phyloP scores from a whole-genome alignment of 2,797 vertebrate species.

The Apogon hyalosoma region DNA sequence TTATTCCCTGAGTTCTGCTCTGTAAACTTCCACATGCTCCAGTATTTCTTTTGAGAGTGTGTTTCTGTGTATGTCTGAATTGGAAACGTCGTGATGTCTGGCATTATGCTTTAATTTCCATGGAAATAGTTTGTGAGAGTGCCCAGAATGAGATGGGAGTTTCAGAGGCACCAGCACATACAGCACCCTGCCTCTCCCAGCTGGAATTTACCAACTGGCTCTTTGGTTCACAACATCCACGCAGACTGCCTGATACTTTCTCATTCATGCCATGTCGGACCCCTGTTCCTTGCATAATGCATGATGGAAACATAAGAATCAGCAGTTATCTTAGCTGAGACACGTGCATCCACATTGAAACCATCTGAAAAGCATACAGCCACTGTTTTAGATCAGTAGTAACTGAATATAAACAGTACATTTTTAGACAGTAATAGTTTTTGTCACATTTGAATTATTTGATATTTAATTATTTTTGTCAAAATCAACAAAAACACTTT shows the following conservation, averaged over 20 bases:
- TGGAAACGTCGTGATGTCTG: conserved; percentile 51
- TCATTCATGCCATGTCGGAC: conserved; percentile 24
- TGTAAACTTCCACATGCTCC: conserved; percentile 55
- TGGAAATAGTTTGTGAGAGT: conserved; percentile 66
- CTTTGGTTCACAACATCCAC: conserved; percentile 32
- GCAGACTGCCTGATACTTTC: not conserved
- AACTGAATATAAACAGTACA: too few species aligned
- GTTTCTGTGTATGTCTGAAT: conserved; percentile 26
- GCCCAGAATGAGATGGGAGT: conserved; percentile 62
- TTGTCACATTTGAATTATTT: too few species aligned
- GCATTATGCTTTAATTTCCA: conserved; percentile 71
- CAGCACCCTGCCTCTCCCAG: conserved; percentile 10
- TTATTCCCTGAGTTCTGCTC: conserved; percentile 55
- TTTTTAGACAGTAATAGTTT: too few species aligned
- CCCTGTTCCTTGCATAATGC: conserved; percentile 1
- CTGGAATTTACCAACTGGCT: conserved; percentile 54
- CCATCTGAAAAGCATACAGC: conserved; percentile 12
- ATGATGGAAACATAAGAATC: conserved; percentile 14
- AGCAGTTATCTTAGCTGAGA: conserved; percentile 9
- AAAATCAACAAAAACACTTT: not conserved
- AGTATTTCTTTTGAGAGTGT: conserved; percentile 19
- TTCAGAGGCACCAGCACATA: conserved; percentile 41
- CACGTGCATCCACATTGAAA: conserved; percentile 9
- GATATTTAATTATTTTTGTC: not conserved
- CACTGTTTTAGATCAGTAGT: too few species aligned